A percentile compares a stretch with the other conserved stretches of the same genome.
Evolutionary conservation across 2,113 vertebrate species (phyloP).

Genomic region (Eleginops maclovinus): DNA sequence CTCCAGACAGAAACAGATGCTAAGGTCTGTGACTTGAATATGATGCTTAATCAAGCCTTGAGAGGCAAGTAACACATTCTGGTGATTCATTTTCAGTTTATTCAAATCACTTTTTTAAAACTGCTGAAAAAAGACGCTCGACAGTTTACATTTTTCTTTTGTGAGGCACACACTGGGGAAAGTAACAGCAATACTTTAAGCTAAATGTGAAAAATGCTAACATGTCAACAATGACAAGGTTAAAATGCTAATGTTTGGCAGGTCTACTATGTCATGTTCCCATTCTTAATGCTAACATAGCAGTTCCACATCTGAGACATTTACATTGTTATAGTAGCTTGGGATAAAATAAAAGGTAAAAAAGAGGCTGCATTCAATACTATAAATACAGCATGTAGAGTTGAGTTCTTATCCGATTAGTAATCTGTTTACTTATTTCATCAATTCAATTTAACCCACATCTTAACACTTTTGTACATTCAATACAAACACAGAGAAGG

Average conservation of each 20-base stretch:
- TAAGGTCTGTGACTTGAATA: too few species aligned
- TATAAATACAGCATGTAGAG: not conserved
- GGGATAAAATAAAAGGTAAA: not conserved
- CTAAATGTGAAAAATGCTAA: not conserved
- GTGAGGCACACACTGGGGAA: conserved; percentile 23
- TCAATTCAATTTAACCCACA: too few species aligned
- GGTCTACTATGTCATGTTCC: not conserved
- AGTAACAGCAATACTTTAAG: not conserved
- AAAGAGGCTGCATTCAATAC: not conserved
- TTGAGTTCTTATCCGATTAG: not conserved
- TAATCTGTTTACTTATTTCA: too few species aligned
- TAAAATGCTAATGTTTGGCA: not conserved
- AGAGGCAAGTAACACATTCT: too few species aligned
- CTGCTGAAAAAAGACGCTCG: too few species aligned
- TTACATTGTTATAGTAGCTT: not conserved
- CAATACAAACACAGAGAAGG: not conserved
- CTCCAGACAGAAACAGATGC: too few species aligned
- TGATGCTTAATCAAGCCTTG: too few species aligned
- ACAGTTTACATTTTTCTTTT: too few species aligned
- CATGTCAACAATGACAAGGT: not conserved
- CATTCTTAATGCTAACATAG: not conserved
- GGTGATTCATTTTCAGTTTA: too few species aligned
- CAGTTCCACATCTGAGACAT: not conserved
- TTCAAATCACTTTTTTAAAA: too few species aligned
- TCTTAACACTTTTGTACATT: too few species aligned